phyloP scores from a whole-genome alignment of 2,797 vertebrate species.

The Heteromormyrus szaboi region DNA sequence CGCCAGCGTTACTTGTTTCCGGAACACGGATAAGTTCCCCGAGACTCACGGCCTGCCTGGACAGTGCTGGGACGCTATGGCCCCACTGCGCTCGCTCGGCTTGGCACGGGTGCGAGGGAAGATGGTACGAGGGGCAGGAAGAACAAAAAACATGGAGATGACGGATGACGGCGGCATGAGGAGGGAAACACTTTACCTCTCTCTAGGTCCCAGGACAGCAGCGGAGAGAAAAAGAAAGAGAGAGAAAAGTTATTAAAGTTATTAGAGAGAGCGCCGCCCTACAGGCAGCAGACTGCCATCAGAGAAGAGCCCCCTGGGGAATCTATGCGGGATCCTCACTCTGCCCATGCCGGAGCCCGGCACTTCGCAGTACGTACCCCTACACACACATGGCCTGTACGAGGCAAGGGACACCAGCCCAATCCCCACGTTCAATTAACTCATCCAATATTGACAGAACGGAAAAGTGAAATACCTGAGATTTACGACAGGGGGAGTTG shows the following conservation, averaged over 20 bases:
- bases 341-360: background rate
- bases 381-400: background rate
- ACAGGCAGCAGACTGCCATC: background rate
- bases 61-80: background rate
- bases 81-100: background rate
- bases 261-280: background rate
- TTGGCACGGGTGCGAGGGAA: background rate
- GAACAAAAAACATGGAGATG: background rate
- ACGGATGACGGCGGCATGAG: background rate
- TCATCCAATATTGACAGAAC: background rate
- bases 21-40: background rate
- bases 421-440: background rate
- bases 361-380: background rate
- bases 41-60: background rate
- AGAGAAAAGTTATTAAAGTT: background rate
- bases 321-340: background rate
- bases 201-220: conserved; percentile 26
- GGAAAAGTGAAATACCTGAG: background rate
- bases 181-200: conserved; percentile 20
- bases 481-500: background rate
- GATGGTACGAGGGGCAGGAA: background rate
- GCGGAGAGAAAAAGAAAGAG: conserved; percentile 12
- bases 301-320: background rate
- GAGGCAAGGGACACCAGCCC: background rate
- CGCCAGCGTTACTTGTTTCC: background rate